Conservation (phyloP, 2,113 vertebrate species). For the Hypocryptadius cinnamomeus region DNA sequence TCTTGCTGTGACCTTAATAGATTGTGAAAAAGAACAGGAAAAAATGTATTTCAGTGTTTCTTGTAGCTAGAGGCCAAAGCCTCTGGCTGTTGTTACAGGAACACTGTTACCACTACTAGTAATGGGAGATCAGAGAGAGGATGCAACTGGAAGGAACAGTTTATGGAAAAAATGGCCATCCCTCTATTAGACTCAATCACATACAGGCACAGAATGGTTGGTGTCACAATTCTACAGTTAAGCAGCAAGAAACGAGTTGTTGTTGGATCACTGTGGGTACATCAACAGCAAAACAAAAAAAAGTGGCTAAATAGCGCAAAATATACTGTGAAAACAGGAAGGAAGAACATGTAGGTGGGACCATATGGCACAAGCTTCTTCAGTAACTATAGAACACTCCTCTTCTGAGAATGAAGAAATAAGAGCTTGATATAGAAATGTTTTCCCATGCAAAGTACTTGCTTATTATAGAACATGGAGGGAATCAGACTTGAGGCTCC, state of each 20-base stretch:
- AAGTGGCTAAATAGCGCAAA: conserved; percentile 57
- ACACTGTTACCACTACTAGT: background rate
- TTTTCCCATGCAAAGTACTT: background rate
- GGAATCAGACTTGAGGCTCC: background rate
- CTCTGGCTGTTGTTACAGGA: background rate
- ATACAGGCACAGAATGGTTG: background rate
- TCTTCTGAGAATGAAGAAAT: background rate
- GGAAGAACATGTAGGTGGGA: conserved; percentile 46
- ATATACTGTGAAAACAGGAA: conserved; percentile 61
- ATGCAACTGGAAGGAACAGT: background rate
- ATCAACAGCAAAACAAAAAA: conserved; percentile 39
- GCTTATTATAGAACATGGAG: background rate
- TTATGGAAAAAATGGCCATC: background rate
- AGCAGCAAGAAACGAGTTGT: background rate
- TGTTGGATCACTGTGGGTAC: background rate
- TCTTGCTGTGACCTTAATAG: background rate
- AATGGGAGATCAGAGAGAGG: background rate
- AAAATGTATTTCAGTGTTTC: background rate
- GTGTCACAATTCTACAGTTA: background rate
- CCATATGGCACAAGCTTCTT: conserved; percentile 32
- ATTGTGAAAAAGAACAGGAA: background rate
- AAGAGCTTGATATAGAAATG: background rate
- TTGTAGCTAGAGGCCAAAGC: background rate
- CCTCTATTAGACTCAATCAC: background rate
- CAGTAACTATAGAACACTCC: background rate